Percentiles rank a stretch among this genome's conserved stretches.
phyloP scores from a whole-genome alignment of 1,140 invertebrate genomes.

The Bombus haemorrhoidalis region DNA sequence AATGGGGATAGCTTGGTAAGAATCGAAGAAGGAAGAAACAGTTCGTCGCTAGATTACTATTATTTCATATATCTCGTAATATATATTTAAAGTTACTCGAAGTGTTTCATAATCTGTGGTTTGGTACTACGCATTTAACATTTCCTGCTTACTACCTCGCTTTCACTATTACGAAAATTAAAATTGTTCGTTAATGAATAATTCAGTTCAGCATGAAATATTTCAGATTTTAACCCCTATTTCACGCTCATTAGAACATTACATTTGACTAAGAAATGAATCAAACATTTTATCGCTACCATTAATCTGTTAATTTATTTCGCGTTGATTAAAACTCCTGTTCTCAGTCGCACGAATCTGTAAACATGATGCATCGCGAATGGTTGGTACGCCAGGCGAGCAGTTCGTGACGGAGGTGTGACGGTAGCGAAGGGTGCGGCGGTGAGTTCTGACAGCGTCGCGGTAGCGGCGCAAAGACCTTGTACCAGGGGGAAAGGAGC shows the following conservation, averaged over 20 bases:
- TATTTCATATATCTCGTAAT: neutral
- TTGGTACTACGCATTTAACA: neutral
- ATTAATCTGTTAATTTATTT: neutral
- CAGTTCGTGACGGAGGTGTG: conserved; percentile 55
- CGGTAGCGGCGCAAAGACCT: conserved; percentile 39
- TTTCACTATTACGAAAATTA: too few species aligned
- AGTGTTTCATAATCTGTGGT: neutral
- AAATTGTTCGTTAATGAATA: neutral
- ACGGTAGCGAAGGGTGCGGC: conserved; percentile 49
- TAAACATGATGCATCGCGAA: neutral
- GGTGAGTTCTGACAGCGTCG: conserved; percentile 30
- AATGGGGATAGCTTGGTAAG: neutral
- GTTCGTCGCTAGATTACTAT: neutral
- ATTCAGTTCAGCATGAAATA: neutral
- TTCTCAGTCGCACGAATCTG: neutral
- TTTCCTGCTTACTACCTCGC: neutral
- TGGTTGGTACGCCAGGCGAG: neutral
- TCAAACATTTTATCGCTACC: too few species aligned
- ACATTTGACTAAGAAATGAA: neutral
- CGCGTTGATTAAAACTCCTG: neutral
- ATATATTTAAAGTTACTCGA: too few species aligned
- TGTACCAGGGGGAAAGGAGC: conserved; percentile 52
- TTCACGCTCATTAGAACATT: neutral
- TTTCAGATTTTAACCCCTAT: neutral
- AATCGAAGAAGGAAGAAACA: neutral